phyloP scores from a whole-genome alignment of 2,113 vertebrate species.

The Istiophorus platypterus region DNA sequence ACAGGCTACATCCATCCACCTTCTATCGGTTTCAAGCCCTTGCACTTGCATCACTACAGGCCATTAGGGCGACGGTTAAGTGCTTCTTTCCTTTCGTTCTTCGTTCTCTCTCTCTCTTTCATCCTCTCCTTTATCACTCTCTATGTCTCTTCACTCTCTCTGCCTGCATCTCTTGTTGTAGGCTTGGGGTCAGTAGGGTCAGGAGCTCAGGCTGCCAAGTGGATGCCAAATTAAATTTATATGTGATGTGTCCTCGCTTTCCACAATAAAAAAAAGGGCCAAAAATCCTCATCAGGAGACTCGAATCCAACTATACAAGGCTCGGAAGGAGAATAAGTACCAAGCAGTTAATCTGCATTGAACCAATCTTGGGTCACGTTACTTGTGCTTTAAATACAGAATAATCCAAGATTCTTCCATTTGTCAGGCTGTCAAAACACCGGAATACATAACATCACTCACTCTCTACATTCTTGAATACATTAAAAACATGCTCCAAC shows the following conservation, averaged over 20 bases:
- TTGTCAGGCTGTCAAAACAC: conserved; percentile 1
- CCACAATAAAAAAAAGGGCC: conserved; percentile 39
- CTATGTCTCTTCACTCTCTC: conserved; percentile 29
- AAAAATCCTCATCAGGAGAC: conserved; percentile 6
- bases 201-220: conserved; percentile 58
- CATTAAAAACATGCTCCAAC: background rate
- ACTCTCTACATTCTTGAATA: background rate
- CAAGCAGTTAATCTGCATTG: background rate
- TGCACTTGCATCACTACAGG: conserved; percentile 68
- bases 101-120: conserved; percentile 23
- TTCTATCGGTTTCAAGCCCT: conserved; percentile 61
- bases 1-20: conserved; percentile 64
- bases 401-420: background rate
- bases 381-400: background rate
- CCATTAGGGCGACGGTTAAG: conserved; percentile 75
- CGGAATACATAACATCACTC: background rate
- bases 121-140: conserved; percentile 43
- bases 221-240: conserved; percentile 71
- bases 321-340: conserved; percentile 30
- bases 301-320: conserved; percentile 12
- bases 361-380: conserved; percentile 3
- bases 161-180: conserved; percentile 63
- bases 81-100: conserved; percentile 68
- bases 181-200: conserved; percentile 78
- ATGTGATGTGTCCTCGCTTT: conserved; percentile 65